phyloP scores from a whole-genome alignment of 2,113 vertebrate species.

The Platanista minor region DNA sequence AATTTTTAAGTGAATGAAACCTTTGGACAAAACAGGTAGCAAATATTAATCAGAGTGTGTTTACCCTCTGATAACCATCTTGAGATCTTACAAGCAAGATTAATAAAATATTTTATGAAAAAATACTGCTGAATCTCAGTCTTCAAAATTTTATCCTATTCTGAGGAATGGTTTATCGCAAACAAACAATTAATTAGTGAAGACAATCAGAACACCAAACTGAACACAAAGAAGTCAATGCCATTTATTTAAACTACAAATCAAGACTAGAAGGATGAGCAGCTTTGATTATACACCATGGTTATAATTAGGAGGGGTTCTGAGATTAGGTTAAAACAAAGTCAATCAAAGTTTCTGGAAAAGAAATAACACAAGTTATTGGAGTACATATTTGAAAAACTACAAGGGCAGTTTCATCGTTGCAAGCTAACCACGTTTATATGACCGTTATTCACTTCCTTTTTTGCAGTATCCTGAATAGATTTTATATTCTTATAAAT shows the following conservation, averaged over 20 bases:
- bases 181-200: conserved; percentile 61
- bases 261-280: neutral
- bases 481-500: conserved; percentile 20
- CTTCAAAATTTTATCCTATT: conserved; percentile 68
- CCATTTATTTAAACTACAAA: conserved; percentile 61
- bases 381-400: neutral
- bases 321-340: conserved; percentile 5
- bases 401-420: neutral
- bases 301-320: neutral
- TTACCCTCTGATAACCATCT: conserved; percentile 73
- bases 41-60: conserved; percentile 77
- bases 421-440: neutral
- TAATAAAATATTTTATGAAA: conserved; percentile 75
- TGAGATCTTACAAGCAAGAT: conserved; percentile 67
- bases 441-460: neutral
- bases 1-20: conserved; percentile 77
- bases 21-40: conserved; percentile 74
- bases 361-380: neutral
- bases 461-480: neutral
- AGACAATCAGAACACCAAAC: conserved; percentile 54
- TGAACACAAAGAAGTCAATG: conserved; percentile 41
- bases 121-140: conserved; percentile 77
- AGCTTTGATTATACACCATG: conserved; percentile 32
- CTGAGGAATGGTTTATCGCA: conserved; percentile 59
- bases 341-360: neutral